Base-by-base conservation (phyloP, 2,113 vertebrate species). In the Sebastes schlegelii region DNA sequence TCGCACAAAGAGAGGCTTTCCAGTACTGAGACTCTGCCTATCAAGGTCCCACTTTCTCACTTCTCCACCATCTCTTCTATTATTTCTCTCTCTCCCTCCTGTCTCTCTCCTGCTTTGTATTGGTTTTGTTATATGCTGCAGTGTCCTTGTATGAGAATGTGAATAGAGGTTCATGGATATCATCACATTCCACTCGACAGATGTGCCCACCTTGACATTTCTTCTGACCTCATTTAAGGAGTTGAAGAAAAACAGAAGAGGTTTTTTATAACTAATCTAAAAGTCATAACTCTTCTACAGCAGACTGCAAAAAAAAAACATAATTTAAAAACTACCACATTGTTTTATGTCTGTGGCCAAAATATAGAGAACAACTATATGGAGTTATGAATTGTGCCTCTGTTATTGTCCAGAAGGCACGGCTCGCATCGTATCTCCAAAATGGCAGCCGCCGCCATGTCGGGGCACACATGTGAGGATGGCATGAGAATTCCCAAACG, bases 401-500 rank as follows among this genome's bases (percentile, higher is more conserved):
- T 78, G 52, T 57, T 12, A 13, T 57, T 6, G 51, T 82, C 46
- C 51, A 64, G 69, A n/a, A 63, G 54, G 82, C 76, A 80, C 17
- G 14, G 65, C 65, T 77, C 57, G 43, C 40, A 58, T 77, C 13
- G 17, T 71, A 67, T 80, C 54, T 87, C 85, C 89, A 94, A 95
- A 94, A 94, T 95, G 95, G 94, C 92, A 87, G 83, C 86, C 79
- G 70, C 69, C 88, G 90, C 93, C 92, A 94, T 93, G 92, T 91
- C 78, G 16, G 83, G 90, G 90, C 88, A 88, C 75, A 70, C 78
- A 14, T 64, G 52, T 68, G 70, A 87, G 86, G 86, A 86, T 90
- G 95, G 91, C 93, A 93, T 21, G 66, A 85, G 80, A 91, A 93
- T 91, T 92, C 92, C 91, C 89, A 86, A 91, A 92, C 58, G 90